Base-by-base conservation (phyloP, 1,140 invertebrate genomes). In the Diabrotica undecimpunctata region DNA sequence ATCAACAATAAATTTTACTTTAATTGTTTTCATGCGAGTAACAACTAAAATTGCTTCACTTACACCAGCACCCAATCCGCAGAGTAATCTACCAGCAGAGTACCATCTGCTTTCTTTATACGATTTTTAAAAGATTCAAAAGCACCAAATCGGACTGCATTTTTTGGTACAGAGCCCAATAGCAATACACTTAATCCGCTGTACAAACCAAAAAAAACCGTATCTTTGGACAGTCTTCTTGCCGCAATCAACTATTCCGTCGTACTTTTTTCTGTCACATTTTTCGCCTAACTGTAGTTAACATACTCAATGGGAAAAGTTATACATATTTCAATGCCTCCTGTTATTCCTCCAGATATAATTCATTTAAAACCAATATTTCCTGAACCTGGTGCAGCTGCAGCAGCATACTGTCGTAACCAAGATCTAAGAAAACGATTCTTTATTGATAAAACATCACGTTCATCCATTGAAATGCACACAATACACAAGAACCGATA, bases 1-100 rank as follows among this genome's bases (percentile, higher is more conserved):
- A 79, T 99, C 97, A 78, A 99, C 96, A 73, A 99, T 99, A 78
- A 99, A 99, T 82, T 99, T 99, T 36, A 99, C 97, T 85, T 99
- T 99, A 54, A 99, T 84, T 0, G 97, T 99, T 81, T 99, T 97
- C 97, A 99, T 99, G 5, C 97, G 97, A 0, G 97, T 99, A 0
- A 99, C 97, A 5, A 92, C 96, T 66, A 99, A 88, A 70, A 99
- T 89, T n/a, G 97, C 97, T 82, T 98, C 97, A 66, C 85, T 88
- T 7, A 98, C 86, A 56, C 97, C 97, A 46, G 97, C 97, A 53
- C 96, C 95, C 54, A 99, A 79, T 69, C 97, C 97, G 81, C 96
- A 97, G 1, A 95, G 77, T 39, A 99, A 78, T 72, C 95, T 87
- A 37, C 87, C 89, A 0, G 85, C 80, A 4, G 82, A 66, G 94